Conservation (phyloP, 2,113 vertebrate species). For the Aplodontia rufa region DNA sequence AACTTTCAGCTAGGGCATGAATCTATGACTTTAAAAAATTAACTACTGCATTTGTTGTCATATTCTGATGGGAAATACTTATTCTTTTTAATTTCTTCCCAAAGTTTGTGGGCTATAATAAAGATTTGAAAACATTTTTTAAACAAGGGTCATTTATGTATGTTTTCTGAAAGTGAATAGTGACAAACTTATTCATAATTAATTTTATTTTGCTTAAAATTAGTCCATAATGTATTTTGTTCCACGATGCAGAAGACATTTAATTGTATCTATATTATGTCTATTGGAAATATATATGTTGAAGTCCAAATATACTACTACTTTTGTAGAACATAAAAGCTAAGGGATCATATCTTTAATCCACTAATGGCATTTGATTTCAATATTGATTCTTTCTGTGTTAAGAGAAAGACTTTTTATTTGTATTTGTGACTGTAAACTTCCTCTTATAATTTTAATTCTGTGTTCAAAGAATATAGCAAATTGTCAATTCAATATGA, state of each 20-base stretch:
- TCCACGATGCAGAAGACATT: background rate
- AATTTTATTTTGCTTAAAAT: slow-evolving; percentile 27
- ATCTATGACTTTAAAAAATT: background rate
- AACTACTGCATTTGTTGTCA: background rate
- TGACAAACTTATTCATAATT: background rate
- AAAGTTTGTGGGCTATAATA: background rate
- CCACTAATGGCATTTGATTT: background rate
- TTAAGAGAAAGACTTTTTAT: background rate
- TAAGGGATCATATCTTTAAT: background rate
- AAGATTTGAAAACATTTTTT: background rate
- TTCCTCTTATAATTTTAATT: background rate
- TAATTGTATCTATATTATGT: background rate
- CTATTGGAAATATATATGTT: background rate
- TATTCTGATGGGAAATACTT: background rate
- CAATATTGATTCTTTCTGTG: background rate
- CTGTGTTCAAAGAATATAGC: background rate
- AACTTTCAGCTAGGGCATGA: background rate
- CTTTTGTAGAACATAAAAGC: background rate
- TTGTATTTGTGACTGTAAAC: background rate
- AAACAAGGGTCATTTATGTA: background rate
- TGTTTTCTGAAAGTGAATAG: background rate
- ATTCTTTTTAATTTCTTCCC: background rate
- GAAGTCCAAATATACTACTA: background rate
- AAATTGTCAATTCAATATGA: background rate
- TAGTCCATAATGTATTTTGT: background rate